phyloP scores from a whole-genome alignment of 2,113 vertebrate genomes.

The Rattus norvegicus region DNA sequence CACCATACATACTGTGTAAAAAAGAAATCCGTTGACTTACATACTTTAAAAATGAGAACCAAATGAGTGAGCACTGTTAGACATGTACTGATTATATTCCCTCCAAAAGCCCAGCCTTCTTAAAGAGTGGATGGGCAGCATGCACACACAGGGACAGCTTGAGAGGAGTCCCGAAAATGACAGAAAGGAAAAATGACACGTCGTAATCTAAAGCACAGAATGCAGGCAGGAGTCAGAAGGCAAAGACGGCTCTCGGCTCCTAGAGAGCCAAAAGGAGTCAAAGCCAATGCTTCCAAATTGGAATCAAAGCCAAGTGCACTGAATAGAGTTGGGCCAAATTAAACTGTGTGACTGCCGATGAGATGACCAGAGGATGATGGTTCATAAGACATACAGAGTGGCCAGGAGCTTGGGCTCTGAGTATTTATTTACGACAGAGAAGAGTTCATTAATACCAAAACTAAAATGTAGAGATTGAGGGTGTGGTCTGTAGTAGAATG shows the following conservation, averaged over 20 bases:
- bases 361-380: neutral
- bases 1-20: neutral
- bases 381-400: neutral
- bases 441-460: neutral
- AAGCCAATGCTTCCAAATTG: neutral
- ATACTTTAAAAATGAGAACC: neutral
- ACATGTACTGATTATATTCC: neutral
- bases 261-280: neutral
- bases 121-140: neutral
- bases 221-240: neutral
- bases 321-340: neutral
- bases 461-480: neutral
- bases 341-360: constrained; percentile 37
- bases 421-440: neutral
- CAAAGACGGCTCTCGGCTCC: neutral
- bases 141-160: neutral
- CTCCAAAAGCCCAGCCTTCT: neutral
- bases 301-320: neutral
- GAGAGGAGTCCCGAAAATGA: neutral
- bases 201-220: neutral
- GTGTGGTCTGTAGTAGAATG: neutral
- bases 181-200: neutral
- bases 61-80: neutral
- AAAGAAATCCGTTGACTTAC: neutral
- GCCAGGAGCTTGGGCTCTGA: neutral